Percentiles rank a stretch among this genome's conserved stretches.
Conservation (phyloP, 2,797 vertebrate genomes). For the Pseudomugil gertrudae region DNA sequence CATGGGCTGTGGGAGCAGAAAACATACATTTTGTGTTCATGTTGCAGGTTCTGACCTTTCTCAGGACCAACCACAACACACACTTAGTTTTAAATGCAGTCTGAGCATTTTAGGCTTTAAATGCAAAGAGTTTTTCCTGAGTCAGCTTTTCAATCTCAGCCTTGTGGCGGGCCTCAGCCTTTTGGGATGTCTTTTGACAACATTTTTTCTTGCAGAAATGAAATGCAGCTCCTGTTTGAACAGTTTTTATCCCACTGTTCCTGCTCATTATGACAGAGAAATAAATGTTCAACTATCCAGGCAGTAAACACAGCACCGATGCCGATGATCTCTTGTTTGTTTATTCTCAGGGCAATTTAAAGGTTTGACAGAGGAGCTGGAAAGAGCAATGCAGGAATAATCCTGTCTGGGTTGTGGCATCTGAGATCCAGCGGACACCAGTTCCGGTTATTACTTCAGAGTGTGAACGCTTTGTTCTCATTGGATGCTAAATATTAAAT, state of each 20-base stretch:
- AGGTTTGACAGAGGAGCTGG: conserved; percentile 21
- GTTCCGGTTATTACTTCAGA: conserved; percentile 19
- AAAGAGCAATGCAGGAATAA: conserved; percentile 5
- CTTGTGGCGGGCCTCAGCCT: background rate
- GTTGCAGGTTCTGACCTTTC: conserved; percentile 13
- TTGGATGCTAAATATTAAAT: conserved; percentile 28
- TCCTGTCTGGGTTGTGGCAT: background rate
- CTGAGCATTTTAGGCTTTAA: conserved; percentile 22
- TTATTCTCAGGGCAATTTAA: conserved; percentile 56
- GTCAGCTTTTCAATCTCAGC: conserved; percentile 1
- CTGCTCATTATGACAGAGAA: conserved; percentile 9
- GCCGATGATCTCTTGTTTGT: conserved; percentile 30
- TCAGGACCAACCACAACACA: conserved; percentile 10
- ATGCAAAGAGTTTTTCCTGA: conserved; percentile 1
- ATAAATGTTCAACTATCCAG: background rate
- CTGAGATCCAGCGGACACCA: background rate
- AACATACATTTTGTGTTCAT: conserved; percentile 12
- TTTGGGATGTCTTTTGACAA: background rate
- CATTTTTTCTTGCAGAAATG: background rate
- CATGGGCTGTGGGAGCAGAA: conserved; percentile 6
- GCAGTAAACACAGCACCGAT: conserved; percentile 2
- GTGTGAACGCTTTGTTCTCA: conserved; percentile 24
- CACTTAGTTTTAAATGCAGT: background rate
- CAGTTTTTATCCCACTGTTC: conserved; percentile 19
- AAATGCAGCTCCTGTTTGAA: too few species aligned